Conservation (phyloP, 2,888 invertebrate species). For the Amphimallon solstitiale region DNA sequence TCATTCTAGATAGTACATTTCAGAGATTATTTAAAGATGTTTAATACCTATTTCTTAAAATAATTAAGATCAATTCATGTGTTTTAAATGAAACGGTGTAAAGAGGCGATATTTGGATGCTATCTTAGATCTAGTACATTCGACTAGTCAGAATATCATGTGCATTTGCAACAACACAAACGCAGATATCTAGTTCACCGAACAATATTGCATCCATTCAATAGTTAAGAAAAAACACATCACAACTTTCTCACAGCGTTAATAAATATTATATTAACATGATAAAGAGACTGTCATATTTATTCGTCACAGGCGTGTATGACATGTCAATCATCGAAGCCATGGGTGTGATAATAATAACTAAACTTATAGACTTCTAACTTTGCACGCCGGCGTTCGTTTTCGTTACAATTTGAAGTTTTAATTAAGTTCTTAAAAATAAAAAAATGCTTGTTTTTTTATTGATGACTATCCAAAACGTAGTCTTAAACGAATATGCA, state of each 20-base stretch:
- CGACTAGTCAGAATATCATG: too few species aligned
- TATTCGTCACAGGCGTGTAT: slow-evolving; percentile 38
- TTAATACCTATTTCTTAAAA: too few species aligned
- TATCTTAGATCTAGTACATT: too few species aligned
- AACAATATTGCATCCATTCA: not conserved
- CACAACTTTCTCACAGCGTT: not conserved
- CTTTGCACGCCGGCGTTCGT: not conserved
- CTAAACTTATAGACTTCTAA: slow-evolving; percentile 22
- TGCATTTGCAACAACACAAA: not conserved
- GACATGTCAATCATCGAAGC: slow-evolving; percentile 36
- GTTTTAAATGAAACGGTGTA: too few species aligned
- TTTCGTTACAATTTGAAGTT: slow-evolving; percentile 11
- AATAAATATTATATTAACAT: slow-evolving; percentile 30
- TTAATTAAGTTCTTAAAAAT: slow-evolving; percentile 30
- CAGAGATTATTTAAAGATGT: too few species aligned
- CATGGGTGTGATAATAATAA: slow-evolving; percentile 34
- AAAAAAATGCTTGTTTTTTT: slow-evolving; percentile 23
- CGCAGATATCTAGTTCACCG: not conserved
- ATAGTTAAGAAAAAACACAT: not conserved
- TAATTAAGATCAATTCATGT: too few species aligned
- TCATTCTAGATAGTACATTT: too few species aligned
- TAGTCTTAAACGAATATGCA: not conserved
- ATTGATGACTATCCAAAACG: slow-evolving; percentile 11
- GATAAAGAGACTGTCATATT: slow-evolving; percentile 36
- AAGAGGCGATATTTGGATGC: too few species aligned